phyloP scores from a whole-genome alignment of 2,797 vertebrate genomes.

The Merluccius polli region DNA sequence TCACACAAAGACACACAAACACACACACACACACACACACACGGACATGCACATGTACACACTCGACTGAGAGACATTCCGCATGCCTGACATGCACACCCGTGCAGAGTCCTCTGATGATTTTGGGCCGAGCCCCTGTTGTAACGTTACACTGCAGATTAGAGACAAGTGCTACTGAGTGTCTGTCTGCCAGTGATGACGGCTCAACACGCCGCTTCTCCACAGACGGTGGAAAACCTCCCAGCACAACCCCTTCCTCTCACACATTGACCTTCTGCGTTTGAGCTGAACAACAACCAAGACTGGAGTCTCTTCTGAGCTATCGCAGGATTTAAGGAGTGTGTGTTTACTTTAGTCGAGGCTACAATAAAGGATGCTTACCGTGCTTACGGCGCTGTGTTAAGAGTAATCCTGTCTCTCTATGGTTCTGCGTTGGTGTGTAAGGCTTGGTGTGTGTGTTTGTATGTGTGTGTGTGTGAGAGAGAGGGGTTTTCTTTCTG shows the following conservation, averaged over 20 bases:
- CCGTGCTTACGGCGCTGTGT: too few relatives aligned
- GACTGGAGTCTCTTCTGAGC: not conserved
- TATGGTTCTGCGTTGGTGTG: too few relatives aligned
- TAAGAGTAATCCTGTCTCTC: too few relatives aligned
- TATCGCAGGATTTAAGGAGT: too few relatives aligned
- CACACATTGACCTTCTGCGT: conserved; percentile 3
- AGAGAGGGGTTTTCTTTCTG: conserved; percentile 45
- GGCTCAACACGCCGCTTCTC: conserved; percentile 47
- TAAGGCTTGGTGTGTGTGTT: conserved; percentile 9
- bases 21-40: too few relatives aligned
- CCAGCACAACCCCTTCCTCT: conserved; percentile 30
- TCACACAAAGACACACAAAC: not conserved
- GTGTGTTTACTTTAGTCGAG: too few relatives aligned
- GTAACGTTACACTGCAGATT: conserved; percentile 61
- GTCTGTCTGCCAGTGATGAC: conserved; percentile 59
- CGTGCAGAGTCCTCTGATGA: conserved; percentile 53
- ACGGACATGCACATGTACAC: not conserved
- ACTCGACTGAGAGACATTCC: conserved; percentile 38
- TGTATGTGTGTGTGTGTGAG: conserved; percentile 59
- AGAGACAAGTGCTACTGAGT: conserved; percentile 59
- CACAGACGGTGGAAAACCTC: conserved; percentile 44
- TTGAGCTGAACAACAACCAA: not conserved
- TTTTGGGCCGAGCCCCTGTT: conserved; percentile 48
- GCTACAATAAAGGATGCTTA: too few relatives aligned
- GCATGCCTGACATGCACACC: conserved; percentile 36